Evolutionary conservation across 2,888 invertebrate species (phyloP), one percentile per base, ranked within the genome.

Genomic region (Trachelus iudaicus): DNA sequence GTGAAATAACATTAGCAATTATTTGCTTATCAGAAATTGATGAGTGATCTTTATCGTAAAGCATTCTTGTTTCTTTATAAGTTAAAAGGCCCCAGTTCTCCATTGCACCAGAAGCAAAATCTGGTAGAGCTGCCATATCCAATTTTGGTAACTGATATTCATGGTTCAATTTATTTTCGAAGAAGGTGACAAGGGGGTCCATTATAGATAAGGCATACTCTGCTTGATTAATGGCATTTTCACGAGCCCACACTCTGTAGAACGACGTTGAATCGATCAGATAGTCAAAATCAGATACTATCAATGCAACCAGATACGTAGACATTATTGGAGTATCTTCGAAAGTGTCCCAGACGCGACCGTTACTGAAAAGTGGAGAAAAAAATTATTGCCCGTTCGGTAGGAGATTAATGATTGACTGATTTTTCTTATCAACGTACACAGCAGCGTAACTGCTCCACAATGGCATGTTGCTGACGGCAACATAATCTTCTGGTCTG

Each of bases 241-340:
- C 93, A 79, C 96, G 94, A 0, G 96, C 94, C 91, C 94, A 95
- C 0, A 97, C 93, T 15, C 94, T 93, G 80, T 94, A 93, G 69
- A 92, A 91, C 1, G 89, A 85, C 12, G 91, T 89, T 0, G 33
- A 73, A 40, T 73, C 73, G 0, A 84, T 86, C 0, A 83, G 80
- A 34, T 80, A 79, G 31, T 31, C 75, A 75, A 96, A 95, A 85
- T 97, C 96, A 31, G 96, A 96, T 1, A 98, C 94, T 9, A 97
- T 93, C 87, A 98, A 95, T 0, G 97, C 98, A 2, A 97, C 94
- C 11, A 98, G 92, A 87, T 98, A 98, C 0, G 97, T 96, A 0
- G 96, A 95, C 96, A 97, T 97, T 75, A 89, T 91, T 0, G 95
- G 94, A 0, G 95, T 94, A 68, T 93, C 92, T 73, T 92, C 86